Base-by-base conservation (phyloP, 2,888 invertebrate genomes). In the Chrysodeixis includens region DNA sequence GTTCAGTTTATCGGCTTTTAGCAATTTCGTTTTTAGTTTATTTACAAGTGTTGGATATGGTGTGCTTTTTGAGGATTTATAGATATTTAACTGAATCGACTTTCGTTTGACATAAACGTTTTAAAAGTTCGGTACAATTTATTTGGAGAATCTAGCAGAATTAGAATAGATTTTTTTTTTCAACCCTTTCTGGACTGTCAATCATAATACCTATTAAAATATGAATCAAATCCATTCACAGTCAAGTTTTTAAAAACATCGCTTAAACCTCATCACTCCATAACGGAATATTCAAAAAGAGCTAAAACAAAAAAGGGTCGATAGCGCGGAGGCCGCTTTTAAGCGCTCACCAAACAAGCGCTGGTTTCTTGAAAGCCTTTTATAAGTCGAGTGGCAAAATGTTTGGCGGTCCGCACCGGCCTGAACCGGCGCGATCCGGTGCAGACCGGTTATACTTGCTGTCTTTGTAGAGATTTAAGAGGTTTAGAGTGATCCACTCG, bases 331-430 rank as follows among this genome's bases (percentile, higher is more conserved):
- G n/a, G 32, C 55, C 56, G 60, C 32, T 59, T 62, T 56, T 26
- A 66, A 79, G 78, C 56, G 72, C 66, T 66, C 53, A 30, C 56
- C 77, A 78, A 80, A 81, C 68, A 78, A 57, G 55, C 51, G 64
- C 18, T 54, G 44, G 64, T 71, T 70, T 57, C 74, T 69, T 67
- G 64, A 76, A 71, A 72, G 57, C 69, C 59, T 74, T 82, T 81
- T 62, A 71, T 62, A 66, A 69, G 62, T 68, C 56, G 58, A 75
- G 70, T 64, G 71, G 68, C 26, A 46, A 62, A 71, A 69, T 63
- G 67, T 71, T 74, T 55, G 69, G 53, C 51, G 54, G 64, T 56
- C 22, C 44, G 12, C 8, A 18, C 63, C 63, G 58, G 35, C 51
- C 32, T 9, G 14, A 9, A 30, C 65, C 20, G 40, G 30, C 44